Evolutionary conservation across 2,888 invertebrate genomes (phyloP).

Genomic region (Aphodius granarius): DNA sequence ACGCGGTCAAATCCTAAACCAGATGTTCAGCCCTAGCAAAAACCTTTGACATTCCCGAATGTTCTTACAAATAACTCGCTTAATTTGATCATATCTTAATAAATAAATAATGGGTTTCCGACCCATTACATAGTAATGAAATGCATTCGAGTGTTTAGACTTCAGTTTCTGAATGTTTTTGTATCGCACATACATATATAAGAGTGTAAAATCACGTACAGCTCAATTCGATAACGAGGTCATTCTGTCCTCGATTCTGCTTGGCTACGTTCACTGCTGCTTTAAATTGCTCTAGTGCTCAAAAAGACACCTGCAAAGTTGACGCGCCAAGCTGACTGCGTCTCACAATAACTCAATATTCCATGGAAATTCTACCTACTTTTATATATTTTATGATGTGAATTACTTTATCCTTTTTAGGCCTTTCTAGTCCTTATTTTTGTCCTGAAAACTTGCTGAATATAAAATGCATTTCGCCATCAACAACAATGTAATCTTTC

Average conservation of each 20-base stretch:
- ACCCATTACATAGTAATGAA: not conserved
- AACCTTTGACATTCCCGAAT: no score
- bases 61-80: no score
- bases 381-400: no score
- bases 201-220: not conserved
- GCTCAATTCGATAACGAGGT: not conserved
- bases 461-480: no score
- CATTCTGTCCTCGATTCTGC: constrained; percentile 1
- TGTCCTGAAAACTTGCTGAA: no score
- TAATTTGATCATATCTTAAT: no score
- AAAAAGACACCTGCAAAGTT: not conserved
- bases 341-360: not conserved
- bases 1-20: no score
- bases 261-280: not conserved
- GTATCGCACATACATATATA: not conserved
- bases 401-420: no score
- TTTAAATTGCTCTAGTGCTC: not conserved
- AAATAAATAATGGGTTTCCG: no score
- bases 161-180: not conserved
- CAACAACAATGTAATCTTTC: no score
- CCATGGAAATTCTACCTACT: not conserved
- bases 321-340: constrained; percentile 9
- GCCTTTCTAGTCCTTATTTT: no score
- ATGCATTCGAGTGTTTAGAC: not conserved
- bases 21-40: no score